Evolutionary conservation across 2,888 invertebrate genomes (phyloP), one percentile per base, ranked within the genome.

Genomic region (Drosophila picticornis): DNA sequence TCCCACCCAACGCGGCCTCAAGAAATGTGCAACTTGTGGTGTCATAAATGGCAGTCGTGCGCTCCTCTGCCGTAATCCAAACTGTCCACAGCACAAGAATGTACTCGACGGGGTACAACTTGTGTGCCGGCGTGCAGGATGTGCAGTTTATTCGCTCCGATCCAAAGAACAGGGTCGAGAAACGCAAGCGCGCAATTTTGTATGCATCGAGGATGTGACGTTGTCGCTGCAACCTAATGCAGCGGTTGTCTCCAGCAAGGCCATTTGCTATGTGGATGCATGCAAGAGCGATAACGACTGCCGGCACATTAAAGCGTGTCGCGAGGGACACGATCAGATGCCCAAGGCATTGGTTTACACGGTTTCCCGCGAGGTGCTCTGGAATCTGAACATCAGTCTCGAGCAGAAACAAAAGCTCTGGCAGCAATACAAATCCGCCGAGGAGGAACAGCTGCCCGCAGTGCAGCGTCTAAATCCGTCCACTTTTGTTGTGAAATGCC

Each of bases 1-100:
- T 16, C 48, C 75, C 5, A 81, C 85, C 16, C 68, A 91, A 38
- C 92, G 97, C 58, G 97, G 97, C 7, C 94, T 97, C 0, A 94
- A 96, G 79, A 96, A 96, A 88, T 97, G 97, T 90, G 95, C 95
- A 0, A 96, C 96, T 87, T 97, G 97, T 93, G 96, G 96, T 0
- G 95, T 95, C 2, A 95, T 95, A 75, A 97, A 96, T 92, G 97
- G 97, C 4, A 96, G 96, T 1, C 94, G 97, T 62, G 96, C 96
- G 2, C 74, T 85, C 29, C 65, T 92, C 1, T 92, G 92, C 59
- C 82, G 90, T 7, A 92, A 92, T 67, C 22, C 55, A 4, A 62
- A 77, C 6, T 92, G 92, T 34, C 81, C 90, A n/a, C 83, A 91
- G 22, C 83, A 92, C 38, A 83, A 84, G 25, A 86, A 90, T 29